Evolutionary conservation across 2,797 vertebrate species (phyloP).

Genomic region (Gobionotothen gibberifrons): DNA sequence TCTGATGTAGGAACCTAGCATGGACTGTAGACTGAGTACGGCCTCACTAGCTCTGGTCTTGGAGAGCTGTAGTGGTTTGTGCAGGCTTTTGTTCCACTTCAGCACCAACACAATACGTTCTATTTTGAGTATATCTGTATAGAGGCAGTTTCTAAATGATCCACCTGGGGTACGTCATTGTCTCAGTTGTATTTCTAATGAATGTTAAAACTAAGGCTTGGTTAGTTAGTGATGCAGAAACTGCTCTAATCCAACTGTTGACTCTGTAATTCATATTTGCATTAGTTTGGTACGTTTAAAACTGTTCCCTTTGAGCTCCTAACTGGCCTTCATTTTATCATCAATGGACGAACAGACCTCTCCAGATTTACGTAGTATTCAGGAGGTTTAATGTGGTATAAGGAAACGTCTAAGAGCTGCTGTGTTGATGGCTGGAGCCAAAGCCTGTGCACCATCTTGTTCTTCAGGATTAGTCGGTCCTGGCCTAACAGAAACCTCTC

Average conservation of each 20-base stretch:
- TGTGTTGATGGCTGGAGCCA: slow-evolving; percentile 48
- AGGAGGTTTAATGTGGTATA: background rate
- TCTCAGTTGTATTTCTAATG: background rate
- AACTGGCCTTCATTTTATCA: background rate
- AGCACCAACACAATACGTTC: slow-evolving; percentile 32
- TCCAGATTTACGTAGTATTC: background rate
- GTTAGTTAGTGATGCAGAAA: slow-evolving; percentile 1
- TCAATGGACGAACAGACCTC: background rate
- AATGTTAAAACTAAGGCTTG: background rate
- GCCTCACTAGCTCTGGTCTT: slow-evolving; percentile 63
- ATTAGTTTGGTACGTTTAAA: background rate
- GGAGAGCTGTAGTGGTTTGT: slow-evolving; percentile 38
- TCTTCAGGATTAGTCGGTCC: slow-evolving; percentile 43
- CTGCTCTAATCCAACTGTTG: no score
- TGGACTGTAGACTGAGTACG: slow-evolving; percentile 79
- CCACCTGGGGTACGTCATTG: background rate
- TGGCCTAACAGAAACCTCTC: slow-evolving; percentile 56
- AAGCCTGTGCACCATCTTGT: slow-evolving; percentile 58
- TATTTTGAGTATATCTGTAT: slow-evolving; percentile 6
- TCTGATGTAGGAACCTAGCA: slow-evolving; percentile 83
- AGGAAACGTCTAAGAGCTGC: background rate
- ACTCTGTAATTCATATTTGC: no score
- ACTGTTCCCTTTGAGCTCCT: background rate
- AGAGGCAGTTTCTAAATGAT: background rate
- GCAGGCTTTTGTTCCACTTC: slow-evolving; percentile 65